A percentile compares a stretch with the other conserved stretches of the same genome.
Evolutionary conservation across 2,888 invertebrate genomes (phyloP).

Genomic region (Geophilus truncorum): DNA sequence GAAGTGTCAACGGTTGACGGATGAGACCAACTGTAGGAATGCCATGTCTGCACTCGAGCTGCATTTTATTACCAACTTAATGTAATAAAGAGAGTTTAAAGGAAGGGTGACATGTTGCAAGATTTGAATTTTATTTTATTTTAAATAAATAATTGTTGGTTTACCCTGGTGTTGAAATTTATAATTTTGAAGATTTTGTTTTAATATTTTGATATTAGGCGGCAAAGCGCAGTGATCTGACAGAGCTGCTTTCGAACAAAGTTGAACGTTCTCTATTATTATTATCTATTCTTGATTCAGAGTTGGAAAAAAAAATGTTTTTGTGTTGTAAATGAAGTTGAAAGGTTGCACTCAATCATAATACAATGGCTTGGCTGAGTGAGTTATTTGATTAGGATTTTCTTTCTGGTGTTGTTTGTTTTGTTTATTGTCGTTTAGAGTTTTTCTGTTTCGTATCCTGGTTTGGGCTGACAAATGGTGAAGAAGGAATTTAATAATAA

Average conservation of each 20-base stretch:
- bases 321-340: not conserved
- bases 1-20: slow-evolving; percentile 21
- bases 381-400: not conserved
- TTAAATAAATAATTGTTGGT: no score
- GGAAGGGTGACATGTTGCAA: no score
- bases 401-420: not conserved
- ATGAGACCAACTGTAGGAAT: slow-evolving; percentile 27
- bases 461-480: no score
- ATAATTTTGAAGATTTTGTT: no score
- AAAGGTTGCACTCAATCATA: not conserved
- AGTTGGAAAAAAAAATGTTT: not conserved
- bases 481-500: no score
- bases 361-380: not conserved
- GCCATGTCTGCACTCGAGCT: not conserved
- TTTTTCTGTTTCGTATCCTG: not conserved
- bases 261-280: no score
- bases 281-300: no score
- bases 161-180: no score
- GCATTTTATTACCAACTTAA: not conserved
- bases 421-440: not conserved
- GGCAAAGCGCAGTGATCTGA: no score
- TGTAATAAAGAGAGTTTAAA: not conserved
- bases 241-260: no score
- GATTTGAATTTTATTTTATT: no score
- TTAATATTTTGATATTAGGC: no score